Evolutionary conservation across 2,888 invertebrate species (phyloP).

Genomic region (Operophtera brumata): DNA sequence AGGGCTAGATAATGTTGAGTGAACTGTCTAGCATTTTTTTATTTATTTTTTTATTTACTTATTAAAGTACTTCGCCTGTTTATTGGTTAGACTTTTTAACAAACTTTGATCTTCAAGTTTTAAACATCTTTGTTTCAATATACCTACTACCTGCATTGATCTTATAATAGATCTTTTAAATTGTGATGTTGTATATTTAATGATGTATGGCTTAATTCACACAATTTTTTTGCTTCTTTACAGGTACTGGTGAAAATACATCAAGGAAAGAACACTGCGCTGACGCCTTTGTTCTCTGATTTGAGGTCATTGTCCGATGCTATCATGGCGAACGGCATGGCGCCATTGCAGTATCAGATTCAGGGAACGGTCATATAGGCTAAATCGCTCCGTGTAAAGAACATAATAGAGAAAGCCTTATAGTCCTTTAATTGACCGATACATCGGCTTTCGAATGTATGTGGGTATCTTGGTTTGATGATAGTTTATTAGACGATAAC

Average conservation of each 20-base stretch:
- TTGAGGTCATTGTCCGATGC: not conserved
- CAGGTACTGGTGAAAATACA: constrained; percentile 3
- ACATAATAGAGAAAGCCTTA: not conserved
- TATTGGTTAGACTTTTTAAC: not conserved
- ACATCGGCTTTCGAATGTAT: no score
- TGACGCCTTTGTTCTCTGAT: not conserved
- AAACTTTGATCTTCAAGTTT: not conserved
- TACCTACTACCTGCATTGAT: no score
- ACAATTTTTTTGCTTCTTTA: not conserved
- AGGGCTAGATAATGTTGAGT: no score
- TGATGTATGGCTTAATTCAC: not conserved
- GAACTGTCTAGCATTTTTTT: no score
- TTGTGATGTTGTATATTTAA: not conserved
- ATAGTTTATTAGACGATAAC: no score
- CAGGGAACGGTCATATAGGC: not conserved
- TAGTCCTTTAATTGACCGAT: no score
- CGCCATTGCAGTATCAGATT: not conserved
- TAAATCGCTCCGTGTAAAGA: not conserved
- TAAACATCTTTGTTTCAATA: no score
- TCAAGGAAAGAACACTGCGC: not conserved
- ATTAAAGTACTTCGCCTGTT: not conserved
- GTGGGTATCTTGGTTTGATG: no score
- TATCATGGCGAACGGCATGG: not conserved
- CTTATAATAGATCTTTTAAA: no score
- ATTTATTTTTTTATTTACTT: no score